Evolutionary conservation across 2,797 vertebrate genomes (phyloP).

Genomic region (Pitangus sulphuratus): DNA sequence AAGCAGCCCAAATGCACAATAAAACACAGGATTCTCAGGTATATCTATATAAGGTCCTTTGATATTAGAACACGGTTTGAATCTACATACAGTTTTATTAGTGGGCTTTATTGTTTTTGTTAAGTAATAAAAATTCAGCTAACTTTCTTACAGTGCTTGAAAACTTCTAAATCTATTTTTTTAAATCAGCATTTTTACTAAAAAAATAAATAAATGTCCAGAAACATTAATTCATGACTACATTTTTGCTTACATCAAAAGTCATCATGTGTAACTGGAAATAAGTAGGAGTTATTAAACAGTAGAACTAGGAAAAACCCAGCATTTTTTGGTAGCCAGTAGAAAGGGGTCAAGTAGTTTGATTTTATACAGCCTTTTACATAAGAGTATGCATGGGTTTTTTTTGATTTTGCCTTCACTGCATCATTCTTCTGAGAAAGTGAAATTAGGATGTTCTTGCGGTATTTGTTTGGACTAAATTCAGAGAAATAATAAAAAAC

Average conservation of each 20-base stretch:
- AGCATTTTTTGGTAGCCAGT: not conserved
- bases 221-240: not conserved
- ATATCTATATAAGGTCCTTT: not conserved
- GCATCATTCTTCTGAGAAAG: not conserved
- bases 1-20: constrained; percentile 92
- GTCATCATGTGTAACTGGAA: not conserved
- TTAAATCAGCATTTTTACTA: not conserved
- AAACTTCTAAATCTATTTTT: not conserved
- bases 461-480: not conserved
- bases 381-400: not conserved
- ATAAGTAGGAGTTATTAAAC: not conserved
- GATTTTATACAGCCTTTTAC: not conserved
- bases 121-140: not conserved
- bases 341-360: not conserved
- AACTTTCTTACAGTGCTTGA: not conserved
- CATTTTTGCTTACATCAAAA: not conserved
- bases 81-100: not conserved
- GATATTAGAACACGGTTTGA: not conserved
- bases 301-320: not conserved
- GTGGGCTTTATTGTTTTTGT: not conserved
- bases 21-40: constrained; percentile 90
- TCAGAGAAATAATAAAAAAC: not conserved
- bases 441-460: not conserved
- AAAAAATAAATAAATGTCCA: not conserved
- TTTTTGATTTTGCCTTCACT: not conserved